These are phyloP conservation scores for Tychaedon coryphoeus DNA, from an alignment of 2,113 vertebrate genomes.

Conservation along the genomic window DNA sequence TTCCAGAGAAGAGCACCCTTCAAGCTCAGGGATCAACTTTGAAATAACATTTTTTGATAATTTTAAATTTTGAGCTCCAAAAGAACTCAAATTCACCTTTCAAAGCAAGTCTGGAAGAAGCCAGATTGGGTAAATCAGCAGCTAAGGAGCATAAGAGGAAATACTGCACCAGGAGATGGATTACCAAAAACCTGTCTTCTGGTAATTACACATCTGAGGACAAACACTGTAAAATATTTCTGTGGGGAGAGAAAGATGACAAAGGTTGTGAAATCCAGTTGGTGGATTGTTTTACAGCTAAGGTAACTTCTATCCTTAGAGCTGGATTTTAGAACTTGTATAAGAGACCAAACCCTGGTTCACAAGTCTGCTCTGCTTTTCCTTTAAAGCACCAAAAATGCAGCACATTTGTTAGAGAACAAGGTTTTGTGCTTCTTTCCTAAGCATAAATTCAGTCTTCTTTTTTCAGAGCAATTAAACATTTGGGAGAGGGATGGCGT, in stretches of 20 bases:
- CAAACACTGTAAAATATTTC: neutral
- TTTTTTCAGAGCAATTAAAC: neutral
- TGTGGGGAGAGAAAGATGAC: neutral
- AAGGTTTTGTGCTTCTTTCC: neutral
- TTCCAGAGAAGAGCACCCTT: neutral
- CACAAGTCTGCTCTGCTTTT: neutral
- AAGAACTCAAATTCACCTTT: neutral
- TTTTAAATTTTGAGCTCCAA: neutral
- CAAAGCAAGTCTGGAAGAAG: neutral
- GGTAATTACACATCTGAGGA: neutral
- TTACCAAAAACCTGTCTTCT: neutral
- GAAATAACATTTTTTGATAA: neutral
- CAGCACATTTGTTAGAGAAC: neutral
- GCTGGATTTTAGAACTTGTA: neutral
- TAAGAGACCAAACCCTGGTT: neutral
- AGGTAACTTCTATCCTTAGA: neutral
- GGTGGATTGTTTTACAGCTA: neutral
- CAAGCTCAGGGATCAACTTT: neutral
- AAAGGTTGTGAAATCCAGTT: neutral
- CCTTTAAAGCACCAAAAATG: neutral
- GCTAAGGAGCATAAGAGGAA: neutral
- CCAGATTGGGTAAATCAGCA: fast-evolving
- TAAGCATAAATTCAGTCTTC: neutral
- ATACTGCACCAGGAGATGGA: neutral
- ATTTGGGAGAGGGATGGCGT: neutral